Evolutionary conservation across 2,113 vertebrate genomes (phyloP), one percentile per base, ranked within the genome.

Genomic region (Peucedramus taeniatus): DNA sequence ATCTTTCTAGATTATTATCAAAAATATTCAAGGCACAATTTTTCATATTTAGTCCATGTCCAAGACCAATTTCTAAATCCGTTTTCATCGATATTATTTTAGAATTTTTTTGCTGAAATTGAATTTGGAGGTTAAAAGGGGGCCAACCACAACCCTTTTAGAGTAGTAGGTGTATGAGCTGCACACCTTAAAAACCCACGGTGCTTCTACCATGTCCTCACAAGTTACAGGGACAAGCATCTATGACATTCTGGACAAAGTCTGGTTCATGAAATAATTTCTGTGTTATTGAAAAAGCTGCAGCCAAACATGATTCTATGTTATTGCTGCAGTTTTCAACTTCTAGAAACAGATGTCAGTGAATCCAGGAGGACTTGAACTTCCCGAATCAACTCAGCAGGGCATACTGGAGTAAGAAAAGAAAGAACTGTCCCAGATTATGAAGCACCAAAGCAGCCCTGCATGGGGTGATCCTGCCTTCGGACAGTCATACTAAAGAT

Each of bases 131-230:
- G 28, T 45, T 31, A 81, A 60, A 39, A 64, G 14, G 8, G 7
- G 8, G 16, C 10, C 22, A 82, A 42, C 12, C 19, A 56, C 37
- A 88, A 57, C 6, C 28, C n/a, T 44, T 90, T 65, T 6, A n/a
- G 28, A 89, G 11, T 3, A 57, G 26, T 11, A 59, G 22, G 9
- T 33, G 8, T 35, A n/a, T 22, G 31, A 72, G 5, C 24, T 60
- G 26, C 49, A 49, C 45, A 40, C 8, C 39, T 57, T 77, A 45
- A 65, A 33, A 61, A 37, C 26, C 35, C 0, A 0, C 6, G 0
- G 23, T 57, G 23, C 40, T 77, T 72, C 65, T 47, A 18, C 15
- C 31, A 35, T 1, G 9, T 44, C 23, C 26, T 75, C 20, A 53
- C 35, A 83, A 53, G 31, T 53, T 19, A 61, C 37, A 76, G 33